Evolutionary conservation across 2,113 vertebrate species (phyloP), one percentile per base, ranked within the genome.

Genomic region (Zapornia atra): DNA sequence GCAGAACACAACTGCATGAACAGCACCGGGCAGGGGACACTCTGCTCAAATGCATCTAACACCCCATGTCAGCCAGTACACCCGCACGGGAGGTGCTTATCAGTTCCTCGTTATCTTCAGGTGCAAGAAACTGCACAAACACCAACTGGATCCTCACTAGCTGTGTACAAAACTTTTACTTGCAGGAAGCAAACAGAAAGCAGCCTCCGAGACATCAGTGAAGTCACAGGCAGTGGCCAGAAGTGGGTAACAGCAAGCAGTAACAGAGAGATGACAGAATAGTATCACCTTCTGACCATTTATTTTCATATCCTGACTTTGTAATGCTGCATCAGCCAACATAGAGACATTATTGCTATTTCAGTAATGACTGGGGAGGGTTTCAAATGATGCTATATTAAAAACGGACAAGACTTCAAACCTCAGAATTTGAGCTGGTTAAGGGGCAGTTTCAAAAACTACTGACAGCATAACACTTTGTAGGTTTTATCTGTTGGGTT

Each of bases 381-480:
- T 15, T 73, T 86, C 42, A 48, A 71, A 79, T 2, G 0, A 13
- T 25, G 38, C 42, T 50, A 3, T 61, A 65, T 15, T 46, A 75
- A 82, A 90, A 84, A 70, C 7, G 9, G 51, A 12, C 31, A 78
- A 46, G 19, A 82, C 26, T 38, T 81, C 42, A 78, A 51, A 46
- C 13, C 9, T 78, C 59, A 50, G 28, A 81, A 71, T 51, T 54
- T n/a, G 7, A 81, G 14, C 31, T 54, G 17, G 11, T 3, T 57
- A 69, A 13, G 4, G 29, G 14, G 11, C 5, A 91, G n/a, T 42
- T 79, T 59, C 56, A 54, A 82, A 94, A 46, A 84, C 50, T 11
- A 86, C 3, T 22, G 9, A 22, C 1, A 11, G 33, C 2, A 0
- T 26, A 64, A 26, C 1, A 50, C 61, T 77, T 70, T 12, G 10